Evolutionary conservation across 2,888 invertebrate genomes (phyloP).

Genomic region (Argyresthia goedartella): DNA sequence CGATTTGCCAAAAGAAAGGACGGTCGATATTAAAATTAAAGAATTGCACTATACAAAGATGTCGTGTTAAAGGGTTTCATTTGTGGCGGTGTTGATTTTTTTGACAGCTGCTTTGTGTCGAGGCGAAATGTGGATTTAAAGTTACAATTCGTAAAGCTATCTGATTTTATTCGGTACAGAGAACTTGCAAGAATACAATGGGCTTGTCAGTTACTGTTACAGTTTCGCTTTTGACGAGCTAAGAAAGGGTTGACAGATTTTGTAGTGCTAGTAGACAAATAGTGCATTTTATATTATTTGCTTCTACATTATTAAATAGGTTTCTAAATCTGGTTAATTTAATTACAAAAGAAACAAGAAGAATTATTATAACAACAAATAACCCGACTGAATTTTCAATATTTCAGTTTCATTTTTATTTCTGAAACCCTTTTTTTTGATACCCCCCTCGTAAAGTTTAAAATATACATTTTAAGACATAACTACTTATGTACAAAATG

Average conservation of each 20-base stretch:
- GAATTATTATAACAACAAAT: too few species aligned
- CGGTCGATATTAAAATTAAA: constrained; percentile 50
- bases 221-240: background rate
- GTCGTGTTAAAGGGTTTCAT: constrained; percentile 37
- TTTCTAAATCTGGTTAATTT: too few species aligned
- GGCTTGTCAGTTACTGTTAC: constrained; percentile 20
- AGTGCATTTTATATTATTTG: too few species aligned
- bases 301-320: too few species aligned
- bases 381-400: too few species aligned
- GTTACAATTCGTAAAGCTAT: constrained; percentile 21
- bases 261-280: background rate
- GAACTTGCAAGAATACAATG: constrained; percentile 17
- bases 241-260: constrained; percentile 5
- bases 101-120: constrained; percentile 42
- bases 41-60: constrained; percentile 22
- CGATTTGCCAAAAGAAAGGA: constrained; percentile 35
- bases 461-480: too few species aligned
- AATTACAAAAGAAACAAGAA: too few species aligned
- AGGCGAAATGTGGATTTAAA: constrained; percentile 31
- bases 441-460: too few species aligned
- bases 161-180: constrained; percentile 22
- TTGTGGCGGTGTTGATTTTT: constrained; percentile 42
- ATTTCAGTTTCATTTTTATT: too few species aligned
- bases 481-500: too few species aligned
- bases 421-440: too few species aligned